Evolutionary conservation across 2,888 invertebrate species (phyloP), one percentile per base, ranked within the genome.

Genomic region (Scrobipalpa costella): DNA sequence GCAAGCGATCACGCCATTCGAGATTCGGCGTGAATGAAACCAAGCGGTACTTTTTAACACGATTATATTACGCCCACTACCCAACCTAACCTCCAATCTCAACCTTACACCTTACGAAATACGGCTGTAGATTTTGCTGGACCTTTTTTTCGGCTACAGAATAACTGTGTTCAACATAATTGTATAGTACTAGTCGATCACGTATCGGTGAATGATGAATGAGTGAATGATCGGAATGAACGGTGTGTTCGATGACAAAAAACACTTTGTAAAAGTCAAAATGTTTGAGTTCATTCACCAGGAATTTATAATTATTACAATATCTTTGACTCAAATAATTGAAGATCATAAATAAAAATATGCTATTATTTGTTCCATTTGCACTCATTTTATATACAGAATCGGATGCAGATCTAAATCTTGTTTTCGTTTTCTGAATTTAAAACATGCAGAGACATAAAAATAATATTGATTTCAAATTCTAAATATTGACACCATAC

Each of bases 141-240:
- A 8, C n/a, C 7, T n/a, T 8, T 49, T n/a, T 49, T 49, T 19
- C 21, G 17, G 17, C 64, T 64, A 61, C 67, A 67, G 60, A 7
- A 9, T 27, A 57, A 15, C 7, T 15, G 1, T 1, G 63, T 67
- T 67, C 57, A 49, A 67, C 74, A 78, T 81, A 81, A 81, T 83
- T 83, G 81, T 79, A 76, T 75, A 71, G 71, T 69, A 77, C 78
- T 76, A 80, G 82, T 80, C 81, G 85, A 86, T 87, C 86, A 84
- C 79, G 75, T 72, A 78, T 84, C 80, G 86, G 85, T 70, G 69
- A 67, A 78, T 86, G 87, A 87, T 86, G 83, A 84, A 87, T 85
- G 84, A 77, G 76, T 73, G 68, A 66, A 68, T 80, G 63, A 63
- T 71, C 63, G 63, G 69, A 76, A 76, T 72, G 72, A 73, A 74